A percentile compares a stretch with the other conserved stretches of the same genome.
Conservation (phyloP, 2,113 vertebrate genomes). For the Siniperca chuatsi region DNA sequence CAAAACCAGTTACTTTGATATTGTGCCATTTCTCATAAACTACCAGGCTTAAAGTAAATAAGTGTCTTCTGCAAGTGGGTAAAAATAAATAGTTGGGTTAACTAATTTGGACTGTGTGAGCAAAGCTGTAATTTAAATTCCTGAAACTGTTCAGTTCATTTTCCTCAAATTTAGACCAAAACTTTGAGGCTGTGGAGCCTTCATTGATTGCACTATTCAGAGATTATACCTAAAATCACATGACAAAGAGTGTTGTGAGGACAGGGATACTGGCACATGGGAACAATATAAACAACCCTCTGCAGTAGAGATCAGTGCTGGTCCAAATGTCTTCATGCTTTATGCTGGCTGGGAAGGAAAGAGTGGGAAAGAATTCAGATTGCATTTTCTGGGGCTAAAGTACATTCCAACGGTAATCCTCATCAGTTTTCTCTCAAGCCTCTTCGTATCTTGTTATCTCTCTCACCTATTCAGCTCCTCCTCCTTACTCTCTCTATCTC, state of each 20-base stretch:
- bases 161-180: background rate
- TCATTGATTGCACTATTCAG: background rate
- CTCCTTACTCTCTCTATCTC: constrained; percentile 18
- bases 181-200: background rate
- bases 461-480: constrained; percentile 49
- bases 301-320: background rate
- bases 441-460: constrained; percentile 60
- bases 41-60: constrained; percentile 1
- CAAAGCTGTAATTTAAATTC: constrained; percentile 46
- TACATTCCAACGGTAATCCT: constrained; percentile 51
- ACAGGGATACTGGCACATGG: background rate
- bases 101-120: constrained; percentile 13
- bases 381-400: constrained; percentile 24
- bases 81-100: background rate
- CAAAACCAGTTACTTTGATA: background rate
- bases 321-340: background rate
- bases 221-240: background rate
- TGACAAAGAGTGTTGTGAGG: background rate
- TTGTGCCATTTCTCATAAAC: background rate
- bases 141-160: constrained; percentile 17
- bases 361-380: constrained; percentile 27
- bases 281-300: background rate
- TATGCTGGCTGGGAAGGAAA: background rate
- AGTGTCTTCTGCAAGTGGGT: background rate
- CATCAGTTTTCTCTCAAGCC: constrained; percentile 45